phyloP scores from a whole-genome alignment of 2,888 invertebrate species.

The Drosophila mulleri region DNA sequence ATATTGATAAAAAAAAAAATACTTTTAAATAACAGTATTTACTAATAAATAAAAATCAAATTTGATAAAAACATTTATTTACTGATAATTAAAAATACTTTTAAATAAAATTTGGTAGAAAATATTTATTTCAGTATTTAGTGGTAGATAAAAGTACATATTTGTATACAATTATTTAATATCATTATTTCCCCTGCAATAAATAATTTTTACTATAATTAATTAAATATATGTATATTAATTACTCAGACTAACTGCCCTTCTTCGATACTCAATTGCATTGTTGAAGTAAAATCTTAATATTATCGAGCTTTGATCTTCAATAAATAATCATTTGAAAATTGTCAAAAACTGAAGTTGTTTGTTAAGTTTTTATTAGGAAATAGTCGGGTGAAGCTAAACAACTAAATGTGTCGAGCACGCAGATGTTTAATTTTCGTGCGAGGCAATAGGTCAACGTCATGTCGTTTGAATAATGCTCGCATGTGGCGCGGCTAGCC shows the following conservation, averaged over 20 bases:
- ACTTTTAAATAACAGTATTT: no score
- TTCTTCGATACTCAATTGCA: background rate
- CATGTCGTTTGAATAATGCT: constrained; percentile 34
- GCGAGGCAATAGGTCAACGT: constrained; percentile 40
- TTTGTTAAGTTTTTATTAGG: background rate
- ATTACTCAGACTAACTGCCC: background rate
- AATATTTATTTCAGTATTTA: no score
- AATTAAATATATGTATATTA: background rate
- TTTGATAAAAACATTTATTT: no score
- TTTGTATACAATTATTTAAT: background rate
- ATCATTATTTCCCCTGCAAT: fast-evolving
- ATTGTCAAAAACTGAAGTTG: background rate
- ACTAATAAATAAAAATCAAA: no score
- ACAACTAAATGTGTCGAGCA: constrained; percentile 5
- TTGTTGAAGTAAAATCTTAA: background rate
- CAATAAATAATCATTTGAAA: background rate
- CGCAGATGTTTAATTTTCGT: constrained; percentile 16
- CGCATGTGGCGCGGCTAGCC: constrained; percentile 30
- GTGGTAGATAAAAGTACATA: no score
- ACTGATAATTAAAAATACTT: no score
- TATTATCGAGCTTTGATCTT: no score
- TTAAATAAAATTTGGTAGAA: no score
- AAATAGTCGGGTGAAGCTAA: background rate
- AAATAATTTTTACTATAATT: background rate
- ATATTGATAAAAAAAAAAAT: no score